phyloP scores from a whole-genome alignment of 2,888 invertebrate genomes.

The Chalcosyrphus nemorum region DNA sequence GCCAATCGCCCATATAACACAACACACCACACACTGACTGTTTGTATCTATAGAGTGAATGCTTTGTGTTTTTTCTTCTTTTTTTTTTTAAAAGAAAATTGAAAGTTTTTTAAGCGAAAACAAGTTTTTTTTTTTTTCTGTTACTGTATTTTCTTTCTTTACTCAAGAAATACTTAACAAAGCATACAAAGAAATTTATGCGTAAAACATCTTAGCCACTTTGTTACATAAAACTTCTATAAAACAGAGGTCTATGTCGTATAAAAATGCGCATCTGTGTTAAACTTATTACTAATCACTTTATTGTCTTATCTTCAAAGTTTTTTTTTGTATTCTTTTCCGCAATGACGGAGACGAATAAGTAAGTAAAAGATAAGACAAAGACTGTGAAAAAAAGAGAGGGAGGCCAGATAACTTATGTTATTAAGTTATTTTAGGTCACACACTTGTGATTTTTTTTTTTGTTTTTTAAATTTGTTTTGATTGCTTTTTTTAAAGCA shows the following conservation, averaged over 20 bases:
- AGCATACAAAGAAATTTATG: neutral
- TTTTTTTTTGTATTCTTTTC: neutral
- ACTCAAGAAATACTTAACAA: neutral
- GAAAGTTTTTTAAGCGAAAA: conserved; percentile 37
- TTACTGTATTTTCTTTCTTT: conserved; percentile 1
- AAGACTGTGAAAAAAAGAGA: neutral
- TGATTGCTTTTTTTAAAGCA: neutral
- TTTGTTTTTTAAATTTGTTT: conserved; percentile 19
- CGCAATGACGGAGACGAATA: conserved; percentile 12
- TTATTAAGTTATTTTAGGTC: conserved; percentile 55
- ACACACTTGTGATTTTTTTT: conserved; percentile 34
- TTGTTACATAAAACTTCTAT: conserved; percentile 1
- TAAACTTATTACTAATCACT: neutral
- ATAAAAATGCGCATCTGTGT: neutral
- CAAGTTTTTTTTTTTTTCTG: conserved; percentile 6
- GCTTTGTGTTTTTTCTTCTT: no score
- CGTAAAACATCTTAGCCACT: neutral
- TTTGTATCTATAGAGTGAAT: neutral
- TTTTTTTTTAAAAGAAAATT: conserved; percentile 33
- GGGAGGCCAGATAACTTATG: conserved; percentile 48
- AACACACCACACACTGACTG: neutral
- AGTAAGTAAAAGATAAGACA: neutral
- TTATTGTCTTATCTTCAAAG: neutral
- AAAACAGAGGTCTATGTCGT: neutral
- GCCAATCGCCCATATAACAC: conserved; percentile 29